Base-by-base conservation (phyloP, 1,140 invertebrate genomes). In the Saccostrea echinata region DNA sequence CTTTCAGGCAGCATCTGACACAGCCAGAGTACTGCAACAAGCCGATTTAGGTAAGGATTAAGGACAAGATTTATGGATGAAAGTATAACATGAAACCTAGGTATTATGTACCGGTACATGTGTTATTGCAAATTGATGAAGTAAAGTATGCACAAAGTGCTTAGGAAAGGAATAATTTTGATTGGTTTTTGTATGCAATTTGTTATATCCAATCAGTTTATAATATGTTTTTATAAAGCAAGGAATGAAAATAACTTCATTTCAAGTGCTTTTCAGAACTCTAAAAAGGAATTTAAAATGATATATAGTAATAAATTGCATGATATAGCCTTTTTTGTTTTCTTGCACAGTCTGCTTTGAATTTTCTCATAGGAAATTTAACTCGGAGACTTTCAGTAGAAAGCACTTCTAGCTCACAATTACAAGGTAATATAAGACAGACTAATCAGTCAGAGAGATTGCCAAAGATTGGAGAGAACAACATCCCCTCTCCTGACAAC, bases 1-100 rank as follows among this genome's bases (percentile, higher is more conserved):
- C 68, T 91, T 85, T 57, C 57, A 91, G 84, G 90, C 90, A 27
- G 91, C 90, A 6, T 55, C 85, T 18, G 82, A 86, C 82, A 86
- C 89, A 27, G 91, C 89, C 21, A 86, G 83, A 81, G 61, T 89
- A 35, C 30, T 90, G 52, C 81, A 89, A 53, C 85, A 88, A 51
- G 84, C 83, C 6, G 76, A 86, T 55, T 52, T 90, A n/a, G 89
- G 90, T 87, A 84, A 83, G 27, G 21, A n/a, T 30, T 1, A 16
- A 1, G 35, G 1, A 13, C 33, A 0, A 0, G 13, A 76, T 76
- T 43, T 43, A 43, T 43, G 43, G 43, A 3, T 43, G 2, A 43
- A 43, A 43, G 43, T 9, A 43, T 43, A 43, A 3, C 1, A 43
- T 43, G 43, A 43, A 43, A 4, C 4, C 9, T 8, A 43, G 43